Base-by-base conservation (phyloP, 2,888 invertebrate species). In the Ochropleura leucogaster region DNA sequence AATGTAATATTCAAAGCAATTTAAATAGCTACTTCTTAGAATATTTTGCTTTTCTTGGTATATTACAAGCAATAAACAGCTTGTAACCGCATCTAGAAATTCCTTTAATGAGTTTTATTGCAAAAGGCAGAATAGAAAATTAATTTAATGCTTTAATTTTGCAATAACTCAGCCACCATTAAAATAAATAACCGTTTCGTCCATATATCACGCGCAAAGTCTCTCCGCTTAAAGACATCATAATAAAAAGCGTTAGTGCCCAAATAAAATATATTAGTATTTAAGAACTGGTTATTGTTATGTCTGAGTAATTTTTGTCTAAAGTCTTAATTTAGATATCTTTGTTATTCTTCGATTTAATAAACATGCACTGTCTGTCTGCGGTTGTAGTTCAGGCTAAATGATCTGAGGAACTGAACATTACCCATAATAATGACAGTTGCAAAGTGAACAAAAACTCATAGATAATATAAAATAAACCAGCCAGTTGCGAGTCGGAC, bases 231-330 rank as follows among this genome's bases (percentile, higher is more conserved):
- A 30, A 55, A 62, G 68, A 74, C 71, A 79, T 74, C 40, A 77
- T 66, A 69, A 67, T 67, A 57, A 78, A 55, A 63, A 59, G 46
- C 55, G 42, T 79, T 53, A 67, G 69, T 69, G 40, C 3, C 20
- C 44, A 64, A 71, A 79, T 75, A 72, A 78, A 63, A 66, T 63
- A 59, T 69, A 20, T 8, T 57, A 16, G 44, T 68, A 62, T 66
- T 70, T 62, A 4, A 20, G 12, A 83, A 82, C 81, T 10, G 75
- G 83, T 72, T 83, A 44, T 49, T 40, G 10, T 12, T 42, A 59
- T 66, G 44, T 40, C 30, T 12, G 68, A 12, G 42, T 49, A 16
- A 12, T 30, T 30, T 42, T 68, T 44, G 9, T 9, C 7, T n/a
- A 2, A 40, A 59, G 42, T 62, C 14, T n/a, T 57, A 9, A 69